Evolutionary conservation across 2,888 invertebrate species (phyloP).

Genomic region (Aspidiotus rigidus): DNA sequence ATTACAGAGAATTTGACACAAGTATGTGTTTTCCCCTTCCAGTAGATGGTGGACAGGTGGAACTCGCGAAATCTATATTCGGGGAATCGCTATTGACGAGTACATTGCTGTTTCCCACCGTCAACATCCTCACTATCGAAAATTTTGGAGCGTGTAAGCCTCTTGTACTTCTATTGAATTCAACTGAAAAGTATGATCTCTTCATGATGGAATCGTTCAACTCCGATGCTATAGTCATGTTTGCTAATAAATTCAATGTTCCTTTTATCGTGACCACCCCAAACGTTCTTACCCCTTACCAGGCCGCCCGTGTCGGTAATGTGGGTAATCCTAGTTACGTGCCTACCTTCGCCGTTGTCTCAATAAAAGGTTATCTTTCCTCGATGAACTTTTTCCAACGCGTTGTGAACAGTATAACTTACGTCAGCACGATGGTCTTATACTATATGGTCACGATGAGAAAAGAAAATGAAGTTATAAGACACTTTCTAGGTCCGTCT

Average conservation of each 20-base stretch:
- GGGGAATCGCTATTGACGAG: not conserved
- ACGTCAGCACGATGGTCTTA: not conserved
- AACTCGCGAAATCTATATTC: not conserved
- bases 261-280: conserved; percentile 18
- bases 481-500: not conserved
- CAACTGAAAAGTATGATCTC: conserved; percentile 21
- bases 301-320: not conserved
- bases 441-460: not conserved
- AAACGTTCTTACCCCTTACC: conserved; percentile 11
- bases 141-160: not conserved
- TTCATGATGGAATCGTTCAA: conserved; percentile 25
- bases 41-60: not conserved
- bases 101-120: not conserved
- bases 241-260: conserved; percentile 14
- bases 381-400: not conserved
- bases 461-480: conserved; percentile 14
- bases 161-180: not conserved
- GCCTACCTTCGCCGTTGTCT: conserved; percentile 39
- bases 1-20: conserved; percentile 3
- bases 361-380: not conserved
- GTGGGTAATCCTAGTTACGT: conserved; percentile 9
- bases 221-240: conserved; percentile 15
- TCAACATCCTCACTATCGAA: not conserved
- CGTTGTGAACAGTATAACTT: not conserved
- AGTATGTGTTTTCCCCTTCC: not conserved